Base-by-base conservation (phyloP, 2,797 vertebrate genomes). In the Semaprochilodus insignis region DNA sequence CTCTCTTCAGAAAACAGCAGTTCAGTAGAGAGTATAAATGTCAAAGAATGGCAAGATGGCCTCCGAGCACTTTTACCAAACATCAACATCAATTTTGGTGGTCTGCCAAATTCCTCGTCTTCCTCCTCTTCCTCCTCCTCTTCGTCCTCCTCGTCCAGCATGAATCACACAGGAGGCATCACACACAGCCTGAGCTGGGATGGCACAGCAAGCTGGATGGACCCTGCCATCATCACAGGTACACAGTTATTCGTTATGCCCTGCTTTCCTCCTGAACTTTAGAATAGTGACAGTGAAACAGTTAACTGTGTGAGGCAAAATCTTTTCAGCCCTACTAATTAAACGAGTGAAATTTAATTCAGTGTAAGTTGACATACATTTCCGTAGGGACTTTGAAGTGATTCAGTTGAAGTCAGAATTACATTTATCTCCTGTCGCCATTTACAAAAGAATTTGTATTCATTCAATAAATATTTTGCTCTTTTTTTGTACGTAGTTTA, bases 81-180 rank as follows among this genome's bases (percentile, higher is more conserved):
- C 96, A 97, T 98, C 95, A 97, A 97, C 96, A 97, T 98, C 94
- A 98, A 95, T 95, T 98, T 97, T 93, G 96, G 96, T 93, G 97
- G 96, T 91, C 95, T 97, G 92, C 96, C 96, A 91, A 96, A 95
- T 96, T 95, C 96, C 89, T 95, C 95, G 66, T 96, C 96, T 91
- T 92, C 90, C n/a, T 93, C 92, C 91, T 95, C 96, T 89, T 92
- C 91, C 11, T 92, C 91, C 13, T 92, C 90, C 48, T 91, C 91
- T 23, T 92, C 91, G 15, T 91, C 91, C 62, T 90, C 90, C 72
- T 95, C 95, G 88, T 96, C 96, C 93, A 93, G 95, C 92, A 92
- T 96, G 93, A 96, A 95, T 94, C 96, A 97, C 95, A 96, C 94
- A 88, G 96, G 95, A 92, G 95, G 93, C 65, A 63, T 91, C 92